Percentiles rank a stretch among this genome's conserved stretches.
Evolutionary conservation across 2,797 vertebrate genomes (phyloP).

Genomic region (Periparus ater): DNA sequence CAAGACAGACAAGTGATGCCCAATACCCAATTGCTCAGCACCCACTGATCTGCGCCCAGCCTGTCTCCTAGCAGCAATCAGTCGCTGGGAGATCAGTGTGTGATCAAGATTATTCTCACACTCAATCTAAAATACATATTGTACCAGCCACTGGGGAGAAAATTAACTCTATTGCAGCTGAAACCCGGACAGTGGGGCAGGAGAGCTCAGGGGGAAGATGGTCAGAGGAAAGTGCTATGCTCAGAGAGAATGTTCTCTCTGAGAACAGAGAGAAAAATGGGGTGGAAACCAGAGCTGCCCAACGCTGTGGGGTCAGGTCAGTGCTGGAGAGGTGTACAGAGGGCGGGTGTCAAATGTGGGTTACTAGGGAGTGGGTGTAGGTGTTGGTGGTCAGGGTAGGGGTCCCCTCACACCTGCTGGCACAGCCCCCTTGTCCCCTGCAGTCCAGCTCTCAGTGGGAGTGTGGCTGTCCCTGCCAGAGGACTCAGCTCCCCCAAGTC

Average conservation of each 20-base stretch:
- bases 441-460: rapidly evolving
- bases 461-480: not conserved
- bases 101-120: not conserved
- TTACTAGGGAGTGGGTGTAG: rapidly evolving
- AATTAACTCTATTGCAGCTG: not conserved
- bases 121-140: not conserved
- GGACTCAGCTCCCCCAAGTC: not conserved
- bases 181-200: not conserved
- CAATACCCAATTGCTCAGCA: not conserved
- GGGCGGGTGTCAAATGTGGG: rapidly evolving
- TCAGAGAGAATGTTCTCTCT: not conserved
- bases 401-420: rapidly evolving
- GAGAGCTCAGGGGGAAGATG: not conserved
- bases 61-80: not conserved
- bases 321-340: not conserved
- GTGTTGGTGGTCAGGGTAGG: not conserved
- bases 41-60: not conserved
- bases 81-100: not conserved
- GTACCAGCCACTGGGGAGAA: not conserved
- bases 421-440: not conserved
- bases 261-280: not conserved
- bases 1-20: not conserved
- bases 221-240: not conserved
- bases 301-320: rapidly evolving
- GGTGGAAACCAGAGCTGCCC: not conserved